phyloP scores from a whole-genome alignment of 1,140 invertebrate genomes.

The Pseudomyrmex cubaensis region DNA sequence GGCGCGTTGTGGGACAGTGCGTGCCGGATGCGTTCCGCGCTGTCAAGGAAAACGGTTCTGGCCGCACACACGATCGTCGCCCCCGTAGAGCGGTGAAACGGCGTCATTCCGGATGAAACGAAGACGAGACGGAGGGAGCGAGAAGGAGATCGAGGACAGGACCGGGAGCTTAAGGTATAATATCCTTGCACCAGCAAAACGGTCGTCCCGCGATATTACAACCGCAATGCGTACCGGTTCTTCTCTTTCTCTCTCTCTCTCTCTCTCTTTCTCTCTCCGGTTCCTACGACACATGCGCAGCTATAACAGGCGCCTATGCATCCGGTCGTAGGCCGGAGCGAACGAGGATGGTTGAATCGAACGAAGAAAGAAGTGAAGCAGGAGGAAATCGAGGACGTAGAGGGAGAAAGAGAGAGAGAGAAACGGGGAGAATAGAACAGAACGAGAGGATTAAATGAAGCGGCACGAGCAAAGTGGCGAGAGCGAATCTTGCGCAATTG shows the following conservation, averaged over 20 bases:
- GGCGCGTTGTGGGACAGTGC: conserved; percentile 24
- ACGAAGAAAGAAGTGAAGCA: not conserved
- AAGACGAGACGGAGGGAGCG: not conserved
- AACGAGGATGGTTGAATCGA: not conserved
- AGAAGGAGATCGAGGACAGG: conserved; percentile 52
- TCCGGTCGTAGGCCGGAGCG: conserved; percentile 64
- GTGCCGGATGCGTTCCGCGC: conserved; percentile 12
- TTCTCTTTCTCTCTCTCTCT: too few species aligned
- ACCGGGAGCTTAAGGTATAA: conserved; percentile 72
- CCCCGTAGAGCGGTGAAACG: conserved; percentile 8
- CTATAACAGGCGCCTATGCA: conserved; percentile 60
- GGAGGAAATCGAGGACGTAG: conserved; percentile 32
- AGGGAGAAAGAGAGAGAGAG: conserved; percentile 55
- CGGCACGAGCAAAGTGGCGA: conserved; percentile 23
- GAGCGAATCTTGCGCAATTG: conserved; percentile 74
- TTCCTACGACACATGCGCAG: conserved; percentile 49
- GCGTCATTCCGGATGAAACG: not conserved
- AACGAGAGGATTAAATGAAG: conserved; percentile 22
- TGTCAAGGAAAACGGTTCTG: too few species aligned
- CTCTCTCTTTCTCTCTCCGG: too few species aligned
- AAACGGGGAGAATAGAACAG: not conserved
- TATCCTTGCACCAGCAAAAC: conserved; percentile 71
- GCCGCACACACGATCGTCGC: too few species aligned
- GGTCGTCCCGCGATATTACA: conserved; percentile 76
- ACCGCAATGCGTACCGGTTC: conserved; percentile 75